Evolutionary conservation across 1,140 invertebrate species (phyloP), one percentile per base, ranked within the genome.

Genomic region (Drosophila miranda): DNA sequence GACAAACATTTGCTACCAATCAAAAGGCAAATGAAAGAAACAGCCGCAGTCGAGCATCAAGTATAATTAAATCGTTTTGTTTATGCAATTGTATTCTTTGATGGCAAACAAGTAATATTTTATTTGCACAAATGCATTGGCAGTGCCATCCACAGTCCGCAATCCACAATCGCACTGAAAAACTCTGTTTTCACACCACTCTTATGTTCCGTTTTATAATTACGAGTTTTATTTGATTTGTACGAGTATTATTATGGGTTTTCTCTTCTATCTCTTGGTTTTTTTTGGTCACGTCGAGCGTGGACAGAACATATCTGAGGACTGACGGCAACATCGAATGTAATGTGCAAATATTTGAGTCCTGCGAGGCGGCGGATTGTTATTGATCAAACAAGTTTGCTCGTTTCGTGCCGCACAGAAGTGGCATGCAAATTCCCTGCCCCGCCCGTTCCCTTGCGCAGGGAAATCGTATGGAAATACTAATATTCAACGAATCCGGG

Each of bases 371-470:
- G 23, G 19, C 30, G 44, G 21, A 48, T 44, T 42, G 43, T 56
- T 88, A 88, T 88, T 74, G 83, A 88, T 88, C 83, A 88, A 88
- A 88, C 83, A 88, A 87, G 19, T 52, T 61, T 61, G 68, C 56
- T 72, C 78, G 49, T 67, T 64, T 73, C 70, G 71, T 71, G 63
- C 43, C 72, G 63, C 72, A 67, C 57, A 58, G 54, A 76, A 75
- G 64, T 75, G 73, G 72, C 73, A 75, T 76, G 73, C 72, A 67
- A 61, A 69, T 68, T 50, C 63, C 44, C 8, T 21, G 14, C 48
- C 55, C n/a, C n/a, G 14, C 28, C 23, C 41, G 34, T 19, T 19
- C 19, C 19, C 2, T 19, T 19, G 1, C 19, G 19, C 19, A 19
- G 19, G 19, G 19, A 19, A 19, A 19, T 19, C 19, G 19, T 19